These are phyloP conservation scores for Theristicus caerulescens DNA, from an alignment of 2,113 vertebrate genomes.

Conservation along the genomic window DNA sequence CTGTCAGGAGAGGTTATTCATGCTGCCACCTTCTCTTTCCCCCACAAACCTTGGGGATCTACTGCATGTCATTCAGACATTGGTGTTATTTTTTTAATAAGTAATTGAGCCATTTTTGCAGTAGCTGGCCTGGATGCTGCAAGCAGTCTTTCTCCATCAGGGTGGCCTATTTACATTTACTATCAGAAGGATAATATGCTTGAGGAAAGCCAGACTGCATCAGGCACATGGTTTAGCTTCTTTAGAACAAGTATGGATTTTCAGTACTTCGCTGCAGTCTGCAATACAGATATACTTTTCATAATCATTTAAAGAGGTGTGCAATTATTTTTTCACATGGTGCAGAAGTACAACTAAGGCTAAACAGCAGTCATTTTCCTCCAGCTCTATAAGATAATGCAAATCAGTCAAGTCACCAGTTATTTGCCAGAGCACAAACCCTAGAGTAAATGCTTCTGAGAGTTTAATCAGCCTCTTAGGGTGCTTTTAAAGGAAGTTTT, in stretches of 20 bases:
- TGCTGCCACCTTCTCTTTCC: neutral
- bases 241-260: neutral
- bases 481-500: neutral
- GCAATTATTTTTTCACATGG: neutral
- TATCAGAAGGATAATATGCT: neutral
- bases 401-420: neutral
- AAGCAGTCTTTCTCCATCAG: neutral
- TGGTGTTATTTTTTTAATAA: neutral
- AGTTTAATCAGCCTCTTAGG: neutral
- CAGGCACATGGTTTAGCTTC: neutral
- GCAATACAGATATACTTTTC: neutral
- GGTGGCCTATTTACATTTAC: neutral
- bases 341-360: neutral
- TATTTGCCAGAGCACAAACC: neutral
- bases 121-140: neutral
- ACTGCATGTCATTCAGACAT: neutral
- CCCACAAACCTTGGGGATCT: neutral
- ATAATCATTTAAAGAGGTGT: neutral
- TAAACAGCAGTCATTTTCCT: neutral
- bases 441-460: neutral
- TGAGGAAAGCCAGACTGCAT: neutral
- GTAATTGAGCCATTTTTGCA: neutral
- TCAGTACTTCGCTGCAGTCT: neutral
- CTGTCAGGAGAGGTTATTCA: neutral
- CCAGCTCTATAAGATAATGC: neutral